phyloP scores from a whole-genome alignment of 2,113 vertebrate genomes.

The Osmerus mordax region DNA sequence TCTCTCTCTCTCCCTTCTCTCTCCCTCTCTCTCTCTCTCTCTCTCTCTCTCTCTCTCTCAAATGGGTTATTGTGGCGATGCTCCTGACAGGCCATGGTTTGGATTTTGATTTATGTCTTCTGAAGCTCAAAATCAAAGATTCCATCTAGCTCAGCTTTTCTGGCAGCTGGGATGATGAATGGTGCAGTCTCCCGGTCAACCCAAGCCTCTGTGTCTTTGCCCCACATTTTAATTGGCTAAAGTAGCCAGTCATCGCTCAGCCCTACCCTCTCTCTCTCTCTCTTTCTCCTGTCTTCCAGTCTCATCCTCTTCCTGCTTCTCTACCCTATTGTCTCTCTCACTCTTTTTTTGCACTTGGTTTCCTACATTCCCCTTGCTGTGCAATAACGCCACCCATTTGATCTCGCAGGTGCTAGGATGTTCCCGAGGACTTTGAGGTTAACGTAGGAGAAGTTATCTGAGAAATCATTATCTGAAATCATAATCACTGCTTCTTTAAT shows the following conservation, averaged over 20 bases:
- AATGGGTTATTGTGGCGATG: slow-evolving; percentile 99
- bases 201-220: slow-evolving; percentile 99
- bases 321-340: slow-evolving; percentile 19
- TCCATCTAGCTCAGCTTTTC: slow-evolving; percentile 99
- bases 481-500: slow-evolving; percentile 1
- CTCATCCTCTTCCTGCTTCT: slow-evolving; percentile 7
- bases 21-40: no score
- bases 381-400: neutral
- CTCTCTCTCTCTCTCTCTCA: slow-evolving; percentile 85
- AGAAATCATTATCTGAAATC: slow-evolving; percentile 6
- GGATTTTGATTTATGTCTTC: slow-evolving; percentile 99
- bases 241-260: slow-evolving; percentile 99
- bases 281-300: slow-evolving; percentile 15
- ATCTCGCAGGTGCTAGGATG: neutral
- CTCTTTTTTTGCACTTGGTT: slow-evolving; percentile 8
- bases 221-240: slow-evolving; percentile 99
- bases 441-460: slow-evolving; percentile 38
- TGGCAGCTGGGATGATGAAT: slow-evolving; percentile 99
- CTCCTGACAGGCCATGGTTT: slow-evolving; percentile 99
- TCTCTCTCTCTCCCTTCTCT: no score
- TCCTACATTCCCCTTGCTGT: slow-evolving; percentile 20
- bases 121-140: slow-evolving; percentile 99
- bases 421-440: slow-evolving; percentile 35
- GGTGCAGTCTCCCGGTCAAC: slow-evolving; percentile 99
- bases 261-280: slow-evolving; percentile 70